Base-by-base conservation (phyloP, 2,888 invertebrate genomes). In the Erpobdella octoculata region DNA sequence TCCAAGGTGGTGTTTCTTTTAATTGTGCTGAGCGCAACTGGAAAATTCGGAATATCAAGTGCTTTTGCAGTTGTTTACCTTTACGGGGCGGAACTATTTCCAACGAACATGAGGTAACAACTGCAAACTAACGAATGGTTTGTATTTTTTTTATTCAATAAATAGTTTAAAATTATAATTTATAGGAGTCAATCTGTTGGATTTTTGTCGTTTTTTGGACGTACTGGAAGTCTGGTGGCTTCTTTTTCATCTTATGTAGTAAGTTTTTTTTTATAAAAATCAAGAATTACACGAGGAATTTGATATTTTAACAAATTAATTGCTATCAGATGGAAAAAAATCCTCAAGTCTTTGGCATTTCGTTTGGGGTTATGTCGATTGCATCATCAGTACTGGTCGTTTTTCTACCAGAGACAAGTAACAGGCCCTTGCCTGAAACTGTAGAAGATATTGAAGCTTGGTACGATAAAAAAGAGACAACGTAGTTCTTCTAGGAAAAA, bases 1-100 rank as follows among this genome's bases (percentile, higher is more conserved):
- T n/a, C n/a, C n/a, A 64, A 35, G 8, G 18, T 18, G 33, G 21
- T 21, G 33, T 12, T 64, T 35, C 9, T 5, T 64, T 31, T 21
- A 31, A n/a, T 48, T 25, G 69, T 37, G 15, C 33, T 53, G n/a
- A 53, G 58, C 33, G 73, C 74, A 74, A 74, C 75, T 5, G 80
- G 81, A 21, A 82, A 82, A 75, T 82, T 82, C 78, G 81, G 80
- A 18, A 82, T 82, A 46, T 80, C 81, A 4, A 80, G 79, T 2
- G 77, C 80, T 2, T 82, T 81, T 70, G 78, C 78, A 4, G 79
- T 79, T 18, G 75, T 80, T 0, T 81, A 80, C 71, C 77, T 82
- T 53, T 81, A 80, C 71, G 78, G 78, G 9, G 76, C 79, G 2
- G 82, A 82, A 73, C 79, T 81, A 37, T 82, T 81, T 73, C 82